These are phyloP conservation scores for Onychorhynchus coronatus DNA, from an alignment of 2,113 vertebrate species.

Conservation along the genomic window DNA sequence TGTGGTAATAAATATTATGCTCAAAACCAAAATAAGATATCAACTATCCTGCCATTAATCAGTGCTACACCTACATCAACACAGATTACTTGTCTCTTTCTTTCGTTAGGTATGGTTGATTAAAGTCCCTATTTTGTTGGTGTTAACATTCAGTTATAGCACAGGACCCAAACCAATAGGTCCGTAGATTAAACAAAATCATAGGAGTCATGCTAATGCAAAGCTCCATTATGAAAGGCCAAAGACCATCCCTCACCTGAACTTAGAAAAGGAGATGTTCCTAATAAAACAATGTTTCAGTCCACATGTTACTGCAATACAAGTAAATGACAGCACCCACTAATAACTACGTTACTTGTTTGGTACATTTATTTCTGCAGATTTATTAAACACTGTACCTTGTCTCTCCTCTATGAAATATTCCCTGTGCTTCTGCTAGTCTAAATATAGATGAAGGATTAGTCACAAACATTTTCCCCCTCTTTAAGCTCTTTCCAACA, in stretches of 20 bases:
- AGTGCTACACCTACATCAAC: not conserved
- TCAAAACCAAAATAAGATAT: not conserved
- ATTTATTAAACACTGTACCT: not conserved
- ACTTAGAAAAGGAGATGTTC: not conserved
- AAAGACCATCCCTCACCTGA: not conserved
- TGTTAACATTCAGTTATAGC: not conserved
- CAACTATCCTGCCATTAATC: not conserved
- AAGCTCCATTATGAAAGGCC: not conserved
- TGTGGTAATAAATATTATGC: not conserved
- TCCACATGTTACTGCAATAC: not conserved
- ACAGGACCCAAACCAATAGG: not conserved
- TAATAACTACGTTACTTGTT: not conserved
- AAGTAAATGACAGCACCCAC: not conserved
- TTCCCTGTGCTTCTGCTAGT: slow-evolving; percentile 25
- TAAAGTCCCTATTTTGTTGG: not conserved
- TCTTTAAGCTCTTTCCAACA: slow-evolving; percentile 79
- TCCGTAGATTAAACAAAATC: not conserved
- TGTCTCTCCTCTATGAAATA: not conserved
- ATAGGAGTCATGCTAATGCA: not conserved
- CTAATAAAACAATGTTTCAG: not conserved
- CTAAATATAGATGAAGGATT: slow-evolving; percentile 76
- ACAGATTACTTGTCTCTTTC: not conserved
- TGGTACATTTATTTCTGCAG: not conserved
- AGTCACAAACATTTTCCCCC: slow-evolving; percentile 69
- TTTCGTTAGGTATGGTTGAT: not conserved